Percentiles rank a stretch among this genome's conserved stretches.
Evolutionary conservation across 2,113 vertebrate species (phyloP).

Genomic region (Amblyornis subalaris): DNA sequence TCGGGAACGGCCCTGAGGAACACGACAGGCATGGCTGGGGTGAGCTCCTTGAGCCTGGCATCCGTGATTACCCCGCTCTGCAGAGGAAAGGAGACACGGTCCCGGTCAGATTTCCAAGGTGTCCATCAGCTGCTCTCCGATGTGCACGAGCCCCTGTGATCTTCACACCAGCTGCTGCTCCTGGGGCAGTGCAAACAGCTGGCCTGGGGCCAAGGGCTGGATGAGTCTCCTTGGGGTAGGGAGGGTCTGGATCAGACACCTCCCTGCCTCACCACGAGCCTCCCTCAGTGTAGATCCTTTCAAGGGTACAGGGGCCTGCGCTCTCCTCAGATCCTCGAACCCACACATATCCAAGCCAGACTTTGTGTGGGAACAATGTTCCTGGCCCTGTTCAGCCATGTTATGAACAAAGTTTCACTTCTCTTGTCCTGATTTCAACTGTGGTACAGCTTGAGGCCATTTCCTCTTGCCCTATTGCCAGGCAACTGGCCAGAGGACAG

Average conservation of each 20-base stretch:
- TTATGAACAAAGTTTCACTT: neutral
- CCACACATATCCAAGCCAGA: neutral
- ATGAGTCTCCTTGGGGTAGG: neutral
- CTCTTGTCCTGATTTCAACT: neutral
- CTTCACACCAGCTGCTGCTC: neutral
- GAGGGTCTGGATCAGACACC: neutral
- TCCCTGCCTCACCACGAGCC: neutral
- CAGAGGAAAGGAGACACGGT: neutral
- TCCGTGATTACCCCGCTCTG: slow-evolving; percentile 83
- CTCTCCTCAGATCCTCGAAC: neutral
- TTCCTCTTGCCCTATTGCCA: neutral
- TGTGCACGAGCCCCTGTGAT: accelerated
- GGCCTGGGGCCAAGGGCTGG: neutral
- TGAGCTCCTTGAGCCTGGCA: slow-evolving; percentile 88
- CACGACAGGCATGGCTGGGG: slow-evolving; percentile 84
- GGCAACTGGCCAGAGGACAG: neutral
- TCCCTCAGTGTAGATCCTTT: accelerated
- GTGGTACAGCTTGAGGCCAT: neutral
- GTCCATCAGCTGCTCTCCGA: neutral
- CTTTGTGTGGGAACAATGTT: neutral
- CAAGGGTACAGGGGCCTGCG: neutral
- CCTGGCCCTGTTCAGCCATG: neutral
- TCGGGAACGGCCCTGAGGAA: slow-evolving; percentile 85
- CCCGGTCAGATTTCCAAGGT: neutral
- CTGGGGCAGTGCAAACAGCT: neutral